Evolutionary conservation across 35 echinoderm and acorn worm species (phyloP).

Genomic region (Stichopus chloronotus): DNA sequence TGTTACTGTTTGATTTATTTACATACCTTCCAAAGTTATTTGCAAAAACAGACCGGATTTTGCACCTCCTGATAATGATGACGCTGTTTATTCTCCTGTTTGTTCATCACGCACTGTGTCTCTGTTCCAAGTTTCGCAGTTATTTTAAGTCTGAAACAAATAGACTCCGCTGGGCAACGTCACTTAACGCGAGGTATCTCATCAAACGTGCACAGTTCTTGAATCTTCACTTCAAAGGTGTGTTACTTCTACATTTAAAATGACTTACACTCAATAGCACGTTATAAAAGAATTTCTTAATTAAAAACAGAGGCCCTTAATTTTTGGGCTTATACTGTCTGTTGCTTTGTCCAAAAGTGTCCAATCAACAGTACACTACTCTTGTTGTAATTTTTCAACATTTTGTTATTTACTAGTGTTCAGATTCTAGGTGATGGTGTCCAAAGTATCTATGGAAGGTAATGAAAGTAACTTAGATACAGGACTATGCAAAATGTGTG

Average conservation of each 20-base stretch:
- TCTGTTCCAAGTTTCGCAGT: conserved; percentile 3
- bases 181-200: background rate
- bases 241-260: background rate
- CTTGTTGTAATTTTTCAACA: too few species aligned
- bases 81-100: background rate
- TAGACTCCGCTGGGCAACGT: background rate
- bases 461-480: too few species aligned
- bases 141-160: background rate
- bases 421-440: too few species aligned
- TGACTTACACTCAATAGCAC: too few species aligned
- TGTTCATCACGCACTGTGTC: background rate
- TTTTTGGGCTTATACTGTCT: too few species aligned
- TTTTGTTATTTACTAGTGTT: too few species aligned
- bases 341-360: too few species aligned
- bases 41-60: background rate
- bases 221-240: background rate
- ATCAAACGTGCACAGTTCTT: background rate
- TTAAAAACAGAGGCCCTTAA: too few species aligned
- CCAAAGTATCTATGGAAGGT: too few species aligned
- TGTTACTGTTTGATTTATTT: background rate
- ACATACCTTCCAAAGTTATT: background rate
- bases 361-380: too few species aligned
- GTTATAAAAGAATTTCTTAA: too few species aligned
- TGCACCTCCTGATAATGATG: background rate
- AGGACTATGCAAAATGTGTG: too few species aligned